Percentiles rank a stretch among this genome's conserved stretches.
Evolutionary conservation across 2,888 invertebrate species (phyloP).

Genomic region (Rhagonycha lutea): DNA sequence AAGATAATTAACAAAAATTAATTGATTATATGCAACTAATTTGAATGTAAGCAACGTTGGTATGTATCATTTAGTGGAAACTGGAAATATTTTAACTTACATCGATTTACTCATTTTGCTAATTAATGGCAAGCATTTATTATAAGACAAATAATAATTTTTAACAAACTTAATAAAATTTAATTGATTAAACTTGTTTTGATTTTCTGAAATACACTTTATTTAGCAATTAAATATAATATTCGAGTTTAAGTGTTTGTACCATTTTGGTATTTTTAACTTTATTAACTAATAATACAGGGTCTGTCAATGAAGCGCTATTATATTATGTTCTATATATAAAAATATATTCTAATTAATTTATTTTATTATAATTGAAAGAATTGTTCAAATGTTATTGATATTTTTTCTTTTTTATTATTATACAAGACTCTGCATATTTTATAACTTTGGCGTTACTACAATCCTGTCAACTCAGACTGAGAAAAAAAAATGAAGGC

Average conservation of each 20-base stretch:
- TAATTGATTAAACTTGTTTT: background rate
- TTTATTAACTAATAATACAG: background rate
- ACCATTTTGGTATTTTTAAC: background rate
- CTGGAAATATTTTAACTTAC: slow-evolving; percentile 6
- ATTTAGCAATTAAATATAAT: background rate
- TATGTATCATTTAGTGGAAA: background rate
- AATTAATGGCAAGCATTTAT: background rate
- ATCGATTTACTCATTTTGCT: slow-evolving; percentile 7
- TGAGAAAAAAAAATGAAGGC: too few species aligned
- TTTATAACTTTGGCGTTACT: too few species aligned
- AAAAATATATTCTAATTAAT: too few species aligned
- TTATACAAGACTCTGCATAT: too few species aligned
- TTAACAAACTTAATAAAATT: background rate
- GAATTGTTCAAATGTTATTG: too few species aligned
- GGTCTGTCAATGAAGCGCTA: background rate
- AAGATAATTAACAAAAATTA: background rate
- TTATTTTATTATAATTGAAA: too few species aligned
- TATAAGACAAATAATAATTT: background rate
- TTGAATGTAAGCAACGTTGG: background rate
- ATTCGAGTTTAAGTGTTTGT: background rate
- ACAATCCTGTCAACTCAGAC: too few species aligned
- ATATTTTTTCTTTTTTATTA: too few species aligned
- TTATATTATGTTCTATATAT: too few species aligned
- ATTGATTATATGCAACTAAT: slow-evolving; percentile 2
- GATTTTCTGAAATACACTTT: background rate